Percentiles rank a stretch among this genome's conserved stretches.
phyloP scores from a whole-genome alignment of 2,888 invertebrate genomes.

The Drosophila longiperda region DNA sequence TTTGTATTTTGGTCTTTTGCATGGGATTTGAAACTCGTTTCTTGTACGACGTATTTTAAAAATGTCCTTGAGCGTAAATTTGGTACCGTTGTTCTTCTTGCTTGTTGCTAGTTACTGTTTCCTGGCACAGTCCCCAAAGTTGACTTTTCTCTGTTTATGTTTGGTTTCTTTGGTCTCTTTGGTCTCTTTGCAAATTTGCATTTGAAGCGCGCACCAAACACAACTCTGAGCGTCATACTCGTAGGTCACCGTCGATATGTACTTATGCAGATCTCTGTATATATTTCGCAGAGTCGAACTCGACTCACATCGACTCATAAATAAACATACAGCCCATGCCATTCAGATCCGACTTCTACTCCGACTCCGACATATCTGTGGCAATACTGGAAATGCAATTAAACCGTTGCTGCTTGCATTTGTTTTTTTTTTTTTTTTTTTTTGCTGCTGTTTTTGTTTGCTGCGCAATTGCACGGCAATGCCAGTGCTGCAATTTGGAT shows the following conservation, averaged over 20 bases:
- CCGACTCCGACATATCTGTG: slow-evolving; percentile 39
- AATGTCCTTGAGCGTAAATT: slow-evolving; percentile 65
- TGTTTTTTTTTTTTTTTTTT: slow-evolving; percentile 5
- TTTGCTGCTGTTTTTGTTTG: slow-evolving; percentile 23
- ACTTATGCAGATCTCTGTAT: not conserved
- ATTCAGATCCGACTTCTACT: slow-evolving; percentile 48
- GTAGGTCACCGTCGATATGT: slow-evolving; percentile 35
- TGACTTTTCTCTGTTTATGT: slow-evolving; percentile 14
- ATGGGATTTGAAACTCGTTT: slow-evolving; percentile 65
- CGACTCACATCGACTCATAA: slow-evolving; percentile 62
- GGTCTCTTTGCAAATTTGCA: slow-evolving; percentile 53
- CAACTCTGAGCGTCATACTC: slow-evolving; percentile 34
- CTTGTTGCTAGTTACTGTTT: slow-evolving; percentile 40
- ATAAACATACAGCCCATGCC: slow-evolving; percentile 59
- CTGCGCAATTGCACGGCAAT: slow-evolving; percentile 59
- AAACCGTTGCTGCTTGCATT: slow-evolving; percentile 38
- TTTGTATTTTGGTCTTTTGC: slow-evolving; percentile 7
- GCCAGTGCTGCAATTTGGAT: slow-evolving; percentile 33
- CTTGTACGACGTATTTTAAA: slow-evolving; percentile 61
- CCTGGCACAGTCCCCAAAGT: slow-evolving; percentile 38
- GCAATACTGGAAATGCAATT: slow-evolving; percentile 56
- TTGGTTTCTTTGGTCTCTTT: slow-evolving; percentile 13
- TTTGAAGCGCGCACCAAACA: slow-evolving; percentile 43
- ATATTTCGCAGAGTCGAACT: slow-evolving; percentile 16
- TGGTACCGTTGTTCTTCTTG: slow-evolving; percentile 38